Evolutionary conservation across 2,888 invertebrate genomes (phyloP).

Genomic region (Merodon equestris): DNA sequence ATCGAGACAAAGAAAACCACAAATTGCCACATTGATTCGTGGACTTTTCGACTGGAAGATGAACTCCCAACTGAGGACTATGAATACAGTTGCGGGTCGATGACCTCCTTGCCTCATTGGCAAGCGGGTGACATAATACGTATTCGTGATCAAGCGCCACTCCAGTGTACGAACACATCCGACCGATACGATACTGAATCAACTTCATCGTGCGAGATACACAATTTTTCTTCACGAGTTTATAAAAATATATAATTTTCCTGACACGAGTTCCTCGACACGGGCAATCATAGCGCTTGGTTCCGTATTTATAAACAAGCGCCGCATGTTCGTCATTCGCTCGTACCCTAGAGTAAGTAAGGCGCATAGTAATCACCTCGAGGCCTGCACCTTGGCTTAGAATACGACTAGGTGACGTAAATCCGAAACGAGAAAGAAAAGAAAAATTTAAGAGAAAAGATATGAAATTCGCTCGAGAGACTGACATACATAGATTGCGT

Average conservation of each 20-base stretch:
- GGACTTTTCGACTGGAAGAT: not conserved
- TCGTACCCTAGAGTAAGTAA: no score
- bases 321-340: no score
- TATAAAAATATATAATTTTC: no score
- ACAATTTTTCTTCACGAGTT: not conserved
- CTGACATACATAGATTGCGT: conserved; percentile 43
- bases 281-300: no score
- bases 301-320: no score
- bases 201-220: no score
- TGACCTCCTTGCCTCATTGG: conserved; percentile 38
- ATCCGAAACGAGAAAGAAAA: not conserved
- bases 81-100: conserved; percentile 27
- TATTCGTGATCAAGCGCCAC: conserved; percentile 46
- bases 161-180: no score
- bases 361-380: no score
- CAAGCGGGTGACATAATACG: conserved; percentile 49
- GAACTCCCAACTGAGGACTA: not conserved
- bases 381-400: conserved; percentile 15
- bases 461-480: conserved; percentile 8
- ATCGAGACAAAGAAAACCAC: no score
- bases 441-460: not conserved
- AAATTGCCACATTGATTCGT: not conserved
- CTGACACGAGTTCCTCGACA: no score
- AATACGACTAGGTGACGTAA: conserved; percentile 46
- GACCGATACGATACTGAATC: no score